Base-by-base conservation (phyloP, 1,140 invertebrate genomes). In the Drosophila ogumai region DNA sequence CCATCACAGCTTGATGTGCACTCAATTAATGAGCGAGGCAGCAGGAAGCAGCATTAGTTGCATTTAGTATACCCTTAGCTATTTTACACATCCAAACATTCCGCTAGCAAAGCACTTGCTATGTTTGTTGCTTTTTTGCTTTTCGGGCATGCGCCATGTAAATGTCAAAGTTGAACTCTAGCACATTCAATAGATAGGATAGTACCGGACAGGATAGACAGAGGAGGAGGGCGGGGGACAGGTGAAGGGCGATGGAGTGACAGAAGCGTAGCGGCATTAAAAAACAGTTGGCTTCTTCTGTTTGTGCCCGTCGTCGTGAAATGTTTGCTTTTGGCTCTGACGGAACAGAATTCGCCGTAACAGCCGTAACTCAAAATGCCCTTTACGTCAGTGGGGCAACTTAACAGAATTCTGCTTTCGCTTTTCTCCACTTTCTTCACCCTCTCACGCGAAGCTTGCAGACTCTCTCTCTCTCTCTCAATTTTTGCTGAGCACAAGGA, bases 161-260 rank as follows among this genome's bases (percentile, higher is more conserved):
- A 84, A 84, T 85, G 81, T 73, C 81, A 84, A 84, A 84, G 81
- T 84, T 84, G 72, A 84, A 85, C 77, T 81, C 57, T 41, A 72
- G 49, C 47, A 74, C 31, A 57, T 72, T 68, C 47, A 57, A 61
- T 38, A 47, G 41, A 59, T 32, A 54, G 19, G 15, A 46, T 34
- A 36, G 6, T n/a, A 54, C 22, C 34, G 32, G 34, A 22, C 32
- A 22, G 50, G 17, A 36, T 36, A 22, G 50, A 15, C 5, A 40
- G 22, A 34, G 25, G 54, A 13, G 15, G n/a, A n/a, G n/a, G n/a
- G n/a, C n/a, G n/a, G n/a, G 49, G 7, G 4, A 19, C 46, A 47
- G 55, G 44, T 34, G 32, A 12, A 17, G 6, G 12, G 66, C 25
- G 13, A 19, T 67, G 17, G 28, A 64, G 47, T 31, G 64, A 13